Conservation (phyloP, 2,888 invertebrate genomes). For the Ophion obscuratus region DNA sequence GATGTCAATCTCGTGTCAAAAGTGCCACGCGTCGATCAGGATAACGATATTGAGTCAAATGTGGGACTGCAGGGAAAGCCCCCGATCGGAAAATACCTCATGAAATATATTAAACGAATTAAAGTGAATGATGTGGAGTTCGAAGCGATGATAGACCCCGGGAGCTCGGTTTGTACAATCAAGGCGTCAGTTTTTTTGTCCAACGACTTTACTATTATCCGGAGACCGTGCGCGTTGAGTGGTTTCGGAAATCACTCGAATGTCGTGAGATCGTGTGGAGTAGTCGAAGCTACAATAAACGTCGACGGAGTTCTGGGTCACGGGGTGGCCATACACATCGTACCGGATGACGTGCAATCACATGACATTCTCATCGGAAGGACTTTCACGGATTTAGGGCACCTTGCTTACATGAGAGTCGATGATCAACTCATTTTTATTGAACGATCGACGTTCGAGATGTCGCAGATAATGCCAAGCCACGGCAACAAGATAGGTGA, state of each 20-base stretch:
- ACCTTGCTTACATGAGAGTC: conserved; percentile 63
- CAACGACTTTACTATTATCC: conserved; percentile 24
- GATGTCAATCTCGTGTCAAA: conserved; percentile 36
- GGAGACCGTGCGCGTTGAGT: conserved; percentile 20
- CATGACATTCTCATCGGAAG: conserved; percentile 69
- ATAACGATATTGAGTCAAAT: not conserved
- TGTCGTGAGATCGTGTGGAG: conserved; percentile 54
- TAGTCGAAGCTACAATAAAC: conserved; percentile 42
- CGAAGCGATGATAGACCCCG: conserved; percentile 59
- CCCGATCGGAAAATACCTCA: not conserved
- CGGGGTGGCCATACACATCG: conserved; percentile 63
- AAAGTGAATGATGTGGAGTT: conserved; percentile 36
- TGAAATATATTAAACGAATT: conserved; percentile 61
- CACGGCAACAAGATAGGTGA: too few relatives aligned
- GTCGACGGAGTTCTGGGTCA: conserved; percentile 63
- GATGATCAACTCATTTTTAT: conserved; percentile 40
- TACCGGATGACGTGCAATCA: conserved; percentile 68
- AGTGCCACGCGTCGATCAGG: not conserved
- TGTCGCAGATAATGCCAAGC: conserved; percentile 30
- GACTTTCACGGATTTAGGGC: conserved; percentile 65
- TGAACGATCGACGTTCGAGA: not conserved
- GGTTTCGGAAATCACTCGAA: conserved; percentile 54
- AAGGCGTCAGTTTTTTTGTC: conserved; percentile 58
- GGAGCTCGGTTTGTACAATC: conserved; percentile 65
- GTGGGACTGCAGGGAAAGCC: not conserved